Conservation (phyloP, 2,113 vertebrate genomes). For the Pandion haliaetus region DNA sequence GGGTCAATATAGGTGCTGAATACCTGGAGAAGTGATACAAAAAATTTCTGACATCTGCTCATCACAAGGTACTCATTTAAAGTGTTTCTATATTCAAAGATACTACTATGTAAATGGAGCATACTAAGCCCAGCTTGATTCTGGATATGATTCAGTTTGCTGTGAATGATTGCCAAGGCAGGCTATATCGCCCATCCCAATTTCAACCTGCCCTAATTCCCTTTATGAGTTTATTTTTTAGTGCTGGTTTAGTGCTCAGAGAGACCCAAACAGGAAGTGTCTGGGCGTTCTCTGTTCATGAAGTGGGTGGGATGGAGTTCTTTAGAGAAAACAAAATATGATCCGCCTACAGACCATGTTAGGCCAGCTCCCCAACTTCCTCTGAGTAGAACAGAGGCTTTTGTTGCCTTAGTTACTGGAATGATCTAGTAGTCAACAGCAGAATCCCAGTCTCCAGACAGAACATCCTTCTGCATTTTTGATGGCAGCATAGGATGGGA, state of each 20-base stretch:
- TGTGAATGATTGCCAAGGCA: conserved; percentile 37
- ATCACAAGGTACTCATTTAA: neutral
- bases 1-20: neutral
- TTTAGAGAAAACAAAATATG: conserved; percentile 48
- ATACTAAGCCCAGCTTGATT: neutral
- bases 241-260: neutral
- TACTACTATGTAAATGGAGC: neutral
- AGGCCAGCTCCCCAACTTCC: conserved; percentile 33
- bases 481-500: neutral
- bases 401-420: conserved; percentile 51
- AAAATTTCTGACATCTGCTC: neutral
- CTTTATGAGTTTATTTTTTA: conserved; percentile 60
- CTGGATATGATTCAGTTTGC: conserved; percentile 33
- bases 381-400: conserved; percentile 8
- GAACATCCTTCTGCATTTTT: neutral
- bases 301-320: conserved; percentile 38
- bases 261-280: conserved; percentile 57
- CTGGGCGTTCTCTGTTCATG: conserved; percentile 46
- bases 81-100: neutral
- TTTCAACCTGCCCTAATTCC: conserved; percentile 45
- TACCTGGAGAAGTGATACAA: neutral
- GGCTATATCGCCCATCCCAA: neutral
- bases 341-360: conserved; percentile 43
- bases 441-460: neutral
- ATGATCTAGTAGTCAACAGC: conserved; percentile 17